These are phyloP conservation scores for Metellina segmentata DNA, from an alignment of 2,888 invertebrate genomes.

Conservation along the genomic window DNA sequence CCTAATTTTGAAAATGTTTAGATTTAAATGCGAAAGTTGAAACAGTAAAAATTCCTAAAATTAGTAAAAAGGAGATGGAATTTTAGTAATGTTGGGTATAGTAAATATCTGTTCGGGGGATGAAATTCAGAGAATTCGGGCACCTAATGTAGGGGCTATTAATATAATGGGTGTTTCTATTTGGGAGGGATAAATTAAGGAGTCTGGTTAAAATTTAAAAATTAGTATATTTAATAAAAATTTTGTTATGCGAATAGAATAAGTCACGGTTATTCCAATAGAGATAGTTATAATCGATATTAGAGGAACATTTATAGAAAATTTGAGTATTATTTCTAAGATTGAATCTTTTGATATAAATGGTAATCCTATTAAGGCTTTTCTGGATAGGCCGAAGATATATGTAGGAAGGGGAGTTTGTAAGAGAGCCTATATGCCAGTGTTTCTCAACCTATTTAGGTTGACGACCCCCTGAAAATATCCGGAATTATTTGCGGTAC, in stretches of 20 bases:
- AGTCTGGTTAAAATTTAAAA: neutral
- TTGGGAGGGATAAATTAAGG: neutral
- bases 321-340: neutral
- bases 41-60: neutral
- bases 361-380: slow-evolving; percentile 10
- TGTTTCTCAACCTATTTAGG: too few species aligned
- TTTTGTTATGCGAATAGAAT: neutral
- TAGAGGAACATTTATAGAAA: neutral
- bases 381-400: neutral
- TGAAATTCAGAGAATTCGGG: neutral
- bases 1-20: neutral
- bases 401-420: neutral
- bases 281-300: neutral
- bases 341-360: slow-evolving; percentile 36
- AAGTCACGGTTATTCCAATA: neutral
- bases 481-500: too few species aligned
- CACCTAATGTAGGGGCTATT: neutral
- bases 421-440: too few species aligned
- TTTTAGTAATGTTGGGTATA: neutral
- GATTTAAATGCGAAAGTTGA: neutral
- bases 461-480: too few species aligned
- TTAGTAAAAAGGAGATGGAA: neutral
- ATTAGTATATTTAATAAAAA: too few species aligned
- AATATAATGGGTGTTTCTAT: neutral
- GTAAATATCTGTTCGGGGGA: neutral